phyloP scores from a whole-genome alignment of 2,888 invertebrate species.

The Dendrolimus houi region DNA sequence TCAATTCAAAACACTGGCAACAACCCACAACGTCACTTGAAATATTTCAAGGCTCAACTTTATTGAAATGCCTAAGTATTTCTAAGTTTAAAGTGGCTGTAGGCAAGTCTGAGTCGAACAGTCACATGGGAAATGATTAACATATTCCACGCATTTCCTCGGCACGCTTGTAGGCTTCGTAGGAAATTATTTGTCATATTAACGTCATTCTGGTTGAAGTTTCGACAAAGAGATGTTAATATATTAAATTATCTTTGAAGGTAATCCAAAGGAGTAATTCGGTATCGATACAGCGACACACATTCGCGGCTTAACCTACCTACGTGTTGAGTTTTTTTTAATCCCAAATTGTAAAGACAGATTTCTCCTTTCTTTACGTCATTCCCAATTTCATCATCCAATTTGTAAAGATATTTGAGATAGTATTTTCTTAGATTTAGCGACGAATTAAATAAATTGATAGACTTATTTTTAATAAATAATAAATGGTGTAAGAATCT shows the following conservation, averaged over 20 bases:
- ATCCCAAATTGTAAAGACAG: too few relatives aligned
- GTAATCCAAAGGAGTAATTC: slow-evolving; percentile 32
- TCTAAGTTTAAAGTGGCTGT: slow-evolving; percentile 47
- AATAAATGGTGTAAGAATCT: too few relatives aligned
- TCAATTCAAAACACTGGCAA: slow-evolving; percentile 4
- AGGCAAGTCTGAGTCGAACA: slow-evolving; percentile 28
- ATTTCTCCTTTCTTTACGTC: too few relatives aligned
- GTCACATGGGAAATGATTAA: slow-evolving; percentile 62
- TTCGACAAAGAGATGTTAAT: slow-evolving; percentile 56
- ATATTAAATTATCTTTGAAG: slow-evolving; percentile 57
- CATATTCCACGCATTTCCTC: slow-evolving; percentile 65
- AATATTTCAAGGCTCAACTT: slow-evolving; percentile 3
- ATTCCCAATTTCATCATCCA: too few relatives aligned
- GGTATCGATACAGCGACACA: neutral
- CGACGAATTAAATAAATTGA: too few relatives aligned
- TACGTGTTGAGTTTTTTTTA: neutral
- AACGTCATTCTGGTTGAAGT: slow-evolving; percentile 60
- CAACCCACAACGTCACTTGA: neutral
- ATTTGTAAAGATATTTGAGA: neutral
- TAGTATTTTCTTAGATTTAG: slow-evolving; percentile 5
- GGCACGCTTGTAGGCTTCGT: slow-evolving; percentile 49
- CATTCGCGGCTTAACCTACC: neutral
- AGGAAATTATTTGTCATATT: slow-evolving; percentile 73
- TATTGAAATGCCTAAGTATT: slow-evolving; percentile 24
- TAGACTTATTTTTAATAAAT: too few relatives aligned